Evolutionary conservation across 2,888 invertebrate genomes (phyloP).

Genomic region (Pilophorus perplexus): DNA sequence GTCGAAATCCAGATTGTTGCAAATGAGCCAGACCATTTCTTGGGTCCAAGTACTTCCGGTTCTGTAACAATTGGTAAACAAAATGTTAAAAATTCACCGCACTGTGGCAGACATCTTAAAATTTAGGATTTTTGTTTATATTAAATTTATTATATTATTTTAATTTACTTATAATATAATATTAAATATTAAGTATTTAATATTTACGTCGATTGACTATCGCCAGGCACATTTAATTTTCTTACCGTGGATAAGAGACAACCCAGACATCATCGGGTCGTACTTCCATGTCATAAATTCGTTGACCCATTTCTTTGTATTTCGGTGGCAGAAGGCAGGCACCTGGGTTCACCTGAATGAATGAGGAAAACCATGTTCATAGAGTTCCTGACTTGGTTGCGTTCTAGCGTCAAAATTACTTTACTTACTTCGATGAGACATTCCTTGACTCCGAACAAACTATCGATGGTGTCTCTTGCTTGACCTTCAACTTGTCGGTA

Average conservation of each 20-base stretch:
- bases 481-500: slow-evolving; percentile 56
- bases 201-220: too few species aligned
- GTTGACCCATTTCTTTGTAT: slow-evolving; percentile 65
- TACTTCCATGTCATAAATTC: slow-evolving; percentile 69
- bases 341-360: slow-evolving; percentile 71
- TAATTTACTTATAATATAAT: too few species aligned
- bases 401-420: too few species aligned
- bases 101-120: too few species aligned
- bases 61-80: not conserved
- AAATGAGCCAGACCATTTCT: slow-evolving; percentile 89
- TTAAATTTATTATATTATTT: too few species aligned
- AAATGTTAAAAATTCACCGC: too few species aligned
- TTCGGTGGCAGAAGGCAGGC: slow-evolving; percentile 67
- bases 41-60: slow-evolving; percentile 88
- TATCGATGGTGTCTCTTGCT: slow-evolving; percentile 61
- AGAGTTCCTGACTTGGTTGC: not conserved
- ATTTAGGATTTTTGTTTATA: too few species aligned
- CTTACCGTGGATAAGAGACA: slow-evolving; percentile 81
- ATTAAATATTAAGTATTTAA: too few species aligned
- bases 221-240: too few species aligned
- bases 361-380: not conserved
- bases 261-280: slow-evolving; percentile 78
- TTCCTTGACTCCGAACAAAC: slow-evolving; percentile 61
- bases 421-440: slow-evolving; percentile 20
- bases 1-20: slow-evolving; percentile 74